Evolutionary conservation across 2,888 invertebrate genomes (phyloP), one percentile per base, ranked within the genome.

Genomic region (Ennomos fuscantarius): DNA sequence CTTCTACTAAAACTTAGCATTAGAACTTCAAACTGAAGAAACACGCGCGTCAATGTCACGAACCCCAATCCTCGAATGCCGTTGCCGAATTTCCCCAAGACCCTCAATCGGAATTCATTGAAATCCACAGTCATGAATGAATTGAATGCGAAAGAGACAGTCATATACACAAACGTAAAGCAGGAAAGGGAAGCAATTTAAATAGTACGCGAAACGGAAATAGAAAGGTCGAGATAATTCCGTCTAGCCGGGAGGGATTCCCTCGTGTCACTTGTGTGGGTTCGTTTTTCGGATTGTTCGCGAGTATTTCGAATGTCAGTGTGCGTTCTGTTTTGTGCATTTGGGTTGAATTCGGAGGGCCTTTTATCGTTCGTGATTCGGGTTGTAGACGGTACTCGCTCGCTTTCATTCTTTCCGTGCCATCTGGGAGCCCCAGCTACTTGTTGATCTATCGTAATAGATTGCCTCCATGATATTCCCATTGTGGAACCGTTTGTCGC

Each of bases 371-470:
- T 74, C 79, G 74, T 71, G 76, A 70, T 74, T 76, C 76, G 76
- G 69, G 67, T 72, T 67, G 72, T 73, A 78, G 79, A 70, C 77
- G 78, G 74, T 70, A 67, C 63, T 71, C 45, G 39, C 9, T 36
- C 72, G 76, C 73, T 73, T 79, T 81, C 84, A 84, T 88, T 87
- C 88, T 86, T 87, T 87, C 83, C 81, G 81, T 82, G 81, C 81
- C 81, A 83, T 81, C 80, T 79, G 82, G 62, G 61, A 63, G 55
- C 87, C 89, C 87, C 86, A 81, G 85, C 91, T 83, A 92, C 92
- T 92, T 92, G 92, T 92, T 92, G 92, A 90, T 85, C 92, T 89
- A 86, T 90, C 85, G 89, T 90, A 90, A 91, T 90, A 92, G 90
- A 92, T 91, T 89, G 89, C 89, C 86, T 84, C 85, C 87, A 84